A percentile compares a stretch with the other conserved stretches of the same genome.
phyloP scores from a whole-genome alignment of 2,797 vertebrate species.

The Phaenicophaeus curvirostris region DNA sequence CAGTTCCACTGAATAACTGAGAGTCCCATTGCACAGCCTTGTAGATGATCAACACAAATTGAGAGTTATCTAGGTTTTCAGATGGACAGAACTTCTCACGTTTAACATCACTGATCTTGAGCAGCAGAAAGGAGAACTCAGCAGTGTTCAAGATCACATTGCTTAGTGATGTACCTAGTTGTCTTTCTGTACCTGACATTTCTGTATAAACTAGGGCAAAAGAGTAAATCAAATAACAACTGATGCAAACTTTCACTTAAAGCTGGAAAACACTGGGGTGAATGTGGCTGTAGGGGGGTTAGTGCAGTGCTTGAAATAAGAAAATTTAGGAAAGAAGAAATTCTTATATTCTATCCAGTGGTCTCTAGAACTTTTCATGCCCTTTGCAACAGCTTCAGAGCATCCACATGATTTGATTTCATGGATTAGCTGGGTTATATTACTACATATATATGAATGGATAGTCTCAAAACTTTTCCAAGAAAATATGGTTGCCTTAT shows the following conservation, averaged over 20 bases:
- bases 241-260: not conserved
- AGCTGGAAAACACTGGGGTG: not conserved
- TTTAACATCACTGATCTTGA: not conserved
- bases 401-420: not conserved
- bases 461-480: constrained; percentile 28
- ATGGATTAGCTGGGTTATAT: not conserved
- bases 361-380: constrained; percentile 26
- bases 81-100: not conserved
- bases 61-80: not conserved
- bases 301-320: not conserved
- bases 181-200: not conserved
- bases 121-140: constrained; percentile 2
- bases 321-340: constrained; percentile 27
- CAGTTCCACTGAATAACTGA: not conserved
- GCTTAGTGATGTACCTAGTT: not conserved
- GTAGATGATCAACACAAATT: not conserved
- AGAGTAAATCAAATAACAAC: constrained; percentile 9
- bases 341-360: not conserved
- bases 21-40: not conserved
- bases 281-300: not conserved
- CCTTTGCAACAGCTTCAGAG: not conserved
- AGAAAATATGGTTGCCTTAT: not conserved
- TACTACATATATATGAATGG: not conserved
- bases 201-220: not conserved
- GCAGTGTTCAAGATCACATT: not conserved